Evolutionary conservation across 1,140 invertebrate species (phyloP).

Genomic region (Bombus confusus): DNA sequence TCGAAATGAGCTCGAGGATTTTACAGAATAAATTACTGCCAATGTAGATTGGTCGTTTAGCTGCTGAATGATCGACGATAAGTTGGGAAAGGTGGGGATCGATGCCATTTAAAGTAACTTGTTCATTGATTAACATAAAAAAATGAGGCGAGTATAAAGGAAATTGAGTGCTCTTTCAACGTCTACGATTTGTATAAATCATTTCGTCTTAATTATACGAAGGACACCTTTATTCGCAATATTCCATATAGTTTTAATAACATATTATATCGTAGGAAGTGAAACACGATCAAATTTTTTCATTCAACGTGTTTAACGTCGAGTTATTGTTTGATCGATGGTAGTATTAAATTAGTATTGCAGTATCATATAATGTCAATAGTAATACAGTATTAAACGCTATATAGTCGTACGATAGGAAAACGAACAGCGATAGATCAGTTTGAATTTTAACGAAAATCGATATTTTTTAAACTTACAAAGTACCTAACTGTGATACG

Average conservation of each 20-base stretch:
- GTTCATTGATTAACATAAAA: not conserved
- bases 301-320: not conserved
- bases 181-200: too few species aligned
- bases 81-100: not conserved
- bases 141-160: not conserved
- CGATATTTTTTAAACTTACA: too few species aligned
- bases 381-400: too few species aligned
- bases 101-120: conserved; percentile 27
- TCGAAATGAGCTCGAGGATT: conserved; percentile 16
- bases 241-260: too few species aligned
- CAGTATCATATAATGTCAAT: too few species aligned
- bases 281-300: not conserved
- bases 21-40: conserved; percentile 35
- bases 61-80: not conserved
- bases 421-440: too few species aligned
- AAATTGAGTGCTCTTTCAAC: not conserved
- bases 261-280: too few species aligned
- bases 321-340: not conserved
- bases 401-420: too few species aligned
- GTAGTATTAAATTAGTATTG: not conserved
- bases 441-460: too few species aligned
- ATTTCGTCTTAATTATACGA: too few species aligned
- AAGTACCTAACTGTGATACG: too few species aligned
- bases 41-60: conserved; percentile 21
- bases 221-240: too few species aligned